A percentile compares a stretch with the other conserved stretches of the same genome.
Conservation (phyloP, 2,888 invertebrate genomes). For the Lacanobia wlatinum region DNA sequence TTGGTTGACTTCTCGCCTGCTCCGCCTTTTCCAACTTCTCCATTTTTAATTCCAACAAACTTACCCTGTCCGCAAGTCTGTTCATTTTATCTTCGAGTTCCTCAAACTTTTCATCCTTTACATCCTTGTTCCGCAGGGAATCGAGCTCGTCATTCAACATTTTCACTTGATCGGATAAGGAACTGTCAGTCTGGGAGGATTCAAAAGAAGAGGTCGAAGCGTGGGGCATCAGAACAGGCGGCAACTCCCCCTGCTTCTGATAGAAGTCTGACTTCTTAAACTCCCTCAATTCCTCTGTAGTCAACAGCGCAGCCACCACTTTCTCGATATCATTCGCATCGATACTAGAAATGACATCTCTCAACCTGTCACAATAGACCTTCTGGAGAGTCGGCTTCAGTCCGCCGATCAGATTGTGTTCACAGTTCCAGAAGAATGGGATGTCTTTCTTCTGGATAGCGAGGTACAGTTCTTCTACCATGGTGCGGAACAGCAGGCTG, state of each 20-base stretch:
- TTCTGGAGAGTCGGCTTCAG: slow-evolving; percentile 76
- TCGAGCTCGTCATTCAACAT: slow-evolving; percentile 71
- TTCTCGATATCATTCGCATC: slow-evolving; percentile 78
- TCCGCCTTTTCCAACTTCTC: slow-evolving; percentile 61
- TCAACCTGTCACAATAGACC: slow-evolving; percentile 79
- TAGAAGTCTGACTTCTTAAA: slow-evolving; percentile 80
- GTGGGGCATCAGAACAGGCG: slow-evolving; percentile 31
- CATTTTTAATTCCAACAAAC: slow-evolving; percentile 69
- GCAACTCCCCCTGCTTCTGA: slow-evolving; percentile 62
- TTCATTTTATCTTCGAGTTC: slow-evolving; percentile 63
- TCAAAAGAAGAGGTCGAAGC: slow-evolving; percentile 23
- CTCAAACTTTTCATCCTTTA: slow-evolving; percentile 57
- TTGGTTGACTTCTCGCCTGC: not conserved
- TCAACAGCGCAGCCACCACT: slow-evolving; percentile 73
- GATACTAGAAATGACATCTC: slow-evolving; percentile 80
- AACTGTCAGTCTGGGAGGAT: slow-evolving; percentile 25
- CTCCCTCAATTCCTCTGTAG: slow-evolving; percentile 72
- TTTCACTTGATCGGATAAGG: slow-evolving; percentile 61
- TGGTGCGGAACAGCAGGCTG: slow-evolving; percentile 76
- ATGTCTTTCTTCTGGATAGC: slow-evolving; percentile 78
- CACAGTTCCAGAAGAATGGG: slow-evolving; percentile 82
- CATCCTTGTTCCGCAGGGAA: slow-evolving; percentile 42
- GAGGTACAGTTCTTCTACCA: slow-evolving; percentile 79
- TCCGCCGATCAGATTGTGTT: slow-evolving; percentile 80
- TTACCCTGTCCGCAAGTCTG: slow-evolving; percentile 67